Evolutionary conservation across 2,113 vertebrate species (phyloP).

Genomic region (Psittacula cyanocephala): DNA sequence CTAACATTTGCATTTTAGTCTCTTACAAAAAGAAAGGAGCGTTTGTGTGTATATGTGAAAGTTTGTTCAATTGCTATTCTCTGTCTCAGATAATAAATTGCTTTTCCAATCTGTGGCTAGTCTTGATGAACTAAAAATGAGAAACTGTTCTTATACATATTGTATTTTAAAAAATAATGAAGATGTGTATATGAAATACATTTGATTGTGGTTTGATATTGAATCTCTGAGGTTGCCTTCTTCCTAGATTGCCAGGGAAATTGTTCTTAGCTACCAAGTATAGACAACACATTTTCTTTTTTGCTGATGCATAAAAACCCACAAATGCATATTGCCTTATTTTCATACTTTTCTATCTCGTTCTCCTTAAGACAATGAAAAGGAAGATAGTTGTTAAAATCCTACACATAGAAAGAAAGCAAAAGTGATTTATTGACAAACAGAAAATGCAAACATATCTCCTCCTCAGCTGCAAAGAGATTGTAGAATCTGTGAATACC

Average conservation of each 20-base stretch:
- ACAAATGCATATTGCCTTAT: background rate
- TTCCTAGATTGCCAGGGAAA: background rate
- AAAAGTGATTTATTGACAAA: background rate
- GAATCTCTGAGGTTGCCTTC: background rate
- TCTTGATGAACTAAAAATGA: background rate
- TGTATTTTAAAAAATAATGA: background rate
- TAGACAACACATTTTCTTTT: background rate
- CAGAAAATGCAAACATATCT: background rate
- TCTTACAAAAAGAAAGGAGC: background rate
- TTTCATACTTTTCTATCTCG: background rate
- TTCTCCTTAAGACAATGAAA: background rate
- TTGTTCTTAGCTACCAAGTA: background rate
- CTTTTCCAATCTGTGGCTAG: background rate
- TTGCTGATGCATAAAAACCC: background rate
- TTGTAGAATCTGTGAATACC: background rate
- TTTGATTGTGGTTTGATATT: background rate
- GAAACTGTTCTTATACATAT: background rate
- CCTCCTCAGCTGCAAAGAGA: background rate
- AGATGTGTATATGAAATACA: background rate
- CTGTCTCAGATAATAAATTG: background rate
- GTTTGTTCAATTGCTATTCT: background rate
- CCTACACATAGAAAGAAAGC: background rate
- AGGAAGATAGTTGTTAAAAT: background rate
- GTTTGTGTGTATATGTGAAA: background rate
- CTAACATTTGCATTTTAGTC: background rate